Evolutionary conservation across 2,888 invertebrate species (phyloP), one percentile per base, ranked within the genome.

Genomic region (Crematogaster levior): DNA sequence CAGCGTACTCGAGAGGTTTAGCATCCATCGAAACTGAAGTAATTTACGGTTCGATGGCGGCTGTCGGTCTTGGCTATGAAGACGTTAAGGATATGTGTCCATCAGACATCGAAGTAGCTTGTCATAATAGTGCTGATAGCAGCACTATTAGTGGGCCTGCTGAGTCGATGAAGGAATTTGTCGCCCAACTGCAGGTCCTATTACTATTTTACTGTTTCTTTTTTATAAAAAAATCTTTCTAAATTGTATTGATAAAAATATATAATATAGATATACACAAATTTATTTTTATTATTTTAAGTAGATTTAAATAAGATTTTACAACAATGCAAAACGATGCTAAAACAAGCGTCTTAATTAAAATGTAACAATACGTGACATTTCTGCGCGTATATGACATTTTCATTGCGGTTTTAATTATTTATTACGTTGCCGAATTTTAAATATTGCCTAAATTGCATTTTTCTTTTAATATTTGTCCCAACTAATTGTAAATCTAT

Each of bases 91-190:
- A 95, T 53, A 95, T 97, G 88, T 96, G 97, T 81, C 98, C 98
- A 0, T 95, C 96, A 2, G 97, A 97, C 63, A 97, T 98, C 53
- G 97, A 97, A 90, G 96, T 98, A 1, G 98, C 98, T 0, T 99
- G 98, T 92, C 98, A 98, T 95, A 99, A 99, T 92, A 96, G 97
- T 0, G 95, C 96, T 0, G 97, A 98, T 90, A 98, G 97, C 63
- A 97, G 97, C 75, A 98, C 98, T n/a, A 97, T 99, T 89, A 98
- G 98, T 1, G 99, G 99, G 0, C 98, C 98, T 0, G 96, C 96
- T 48, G 96, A 96, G 3, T 95, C 96, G 63, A 96, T 98, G 92
- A 95, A 95, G 88, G 93, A 91, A 65, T 97, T 97, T 92, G 96
- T 97, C 0, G 95, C 95, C 1, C 95, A 96, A 85, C 93, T 98